Percentiles rank a stretch among this genome's conserved stretches.
Conservation (phyloP, 2,888 invertebrate genomes). For the Meiosimyza platycephala region DNA sequence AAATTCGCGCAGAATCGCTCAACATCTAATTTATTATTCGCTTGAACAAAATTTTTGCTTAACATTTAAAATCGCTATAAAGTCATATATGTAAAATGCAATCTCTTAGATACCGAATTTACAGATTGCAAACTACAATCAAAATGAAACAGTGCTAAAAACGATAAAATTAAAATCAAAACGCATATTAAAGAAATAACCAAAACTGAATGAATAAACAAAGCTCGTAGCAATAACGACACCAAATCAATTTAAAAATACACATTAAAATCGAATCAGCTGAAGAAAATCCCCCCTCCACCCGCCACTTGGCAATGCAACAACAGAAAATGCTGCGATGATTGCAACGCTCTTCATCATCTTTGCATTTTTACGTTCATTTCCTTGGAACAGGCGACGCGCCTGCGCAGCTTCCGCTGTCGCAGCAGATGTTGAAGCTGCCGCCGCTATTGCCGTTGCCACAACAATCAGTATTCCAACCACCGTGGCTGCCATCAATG, state of each 20-base stretch:
- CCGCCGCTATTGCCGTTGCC: slow-evolving; percentile 29
- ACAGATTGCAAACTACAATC: neutral
- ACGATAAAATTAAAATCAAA: slow-evolving; percentile 1
- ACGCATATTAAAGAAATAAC: neutral
- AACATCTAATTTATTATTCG: too few species aligned
- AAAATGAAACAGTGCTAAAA: slow-evolving; percentile 14
- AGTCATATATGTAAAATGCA: neutral
- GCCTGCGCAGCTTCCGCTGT: slow-evolving; percentile 36
- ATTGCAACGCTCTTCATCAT: slow-evolving; percentile 67
- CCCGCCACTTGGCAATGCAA: slow-evolving; percentile 11
- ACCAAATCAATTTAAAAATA: slow-evolving; percentile 18
- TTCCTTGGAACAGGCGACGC: slow-evolving; percentile 63
- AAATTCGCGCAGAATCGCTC: too few species aligned
- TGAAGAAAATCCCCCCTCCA: neutral
- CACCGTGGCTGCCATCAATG: slow-evolving; percentile 7
- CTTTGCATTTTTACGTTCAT: slow-evolving; percentile 67
- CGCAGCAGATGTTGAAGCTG: slow-evolving; percentile 37
- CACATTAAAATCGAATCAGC: slow-evolving; percentile 9
- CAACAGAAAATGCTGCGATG: slow-evolving; percentile 52
- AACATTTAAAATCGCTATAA: slow-evolving; percentile 5
- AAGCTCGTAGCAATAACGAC: neutral
- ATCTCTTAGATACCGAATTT: too few species aligned
- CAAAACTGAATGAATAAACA: neutral
- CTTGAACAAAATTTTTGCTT: neutral
- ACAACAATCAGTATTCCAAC: slow-evolving; percentile 22